Evolutionary conservation across 2,113 vertebrate genomes (phyloP), one percentile per base, ranked within the genome.

Genomic region (Rhagologus leucostigma): DNA sequence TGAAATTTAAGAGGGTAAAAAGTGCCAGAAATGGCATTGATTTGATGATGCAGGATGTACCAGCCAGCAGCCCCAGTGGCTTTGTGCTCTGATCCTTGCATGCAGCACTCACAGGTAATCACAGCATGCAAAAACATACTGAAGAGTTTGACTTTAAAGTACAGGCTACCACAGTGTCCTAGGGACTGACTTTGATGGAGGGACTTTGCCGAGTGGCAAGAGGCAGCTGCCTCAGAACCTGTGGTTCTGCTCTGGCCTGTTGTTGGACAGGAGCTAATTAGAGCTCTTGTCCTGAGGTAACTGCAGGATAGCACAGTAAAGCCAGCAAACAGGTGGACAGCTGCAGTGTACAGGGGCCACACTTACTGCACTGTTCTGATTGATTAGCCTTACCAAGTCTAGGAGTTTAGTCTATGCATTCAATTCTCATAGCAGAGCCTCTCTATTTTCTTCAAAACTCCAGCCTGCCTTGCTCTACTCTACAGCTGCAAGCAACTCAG

Each of bases 141-240:
- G 2, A 52, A 47, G 65, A 71, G 14, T 84, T 32, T 56, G 37
- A 44, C 57, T 82, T 59, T n/a, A 16, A 77, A 53, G 47, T 49
- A 9, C 1, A 37, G 81, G 26, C 46, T 56, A 32, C 46, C 35
- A 7, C 50, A 46, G n/a, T 20, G 20, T 37, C n/a, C 68, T 17
- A 44, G 22, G 67, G 42, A 65, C 33, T 57, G 64, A 62, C 26
- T n/a, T 23, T 13, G 27, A 47, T 20, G 13, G 17, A 9, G 32
- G 13, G 7, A 30, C 30, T 24, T 39, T 42, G 35, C 47, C 1
- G 0, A 70, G 29, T 11, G 32, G 20, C 0, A 7, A 27, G 21
- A 69, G 59, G 24, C 3, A 9, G 9, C n/a, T 53, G 57, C 39
- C 53, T 63, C 16, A 50, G 4, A 9, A 17, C 33, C 8, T 4